Base-by-base conservation (phyloP, 2,888 invertebrate genomes). In the Sphaerophoria rueppellii region DNA sequence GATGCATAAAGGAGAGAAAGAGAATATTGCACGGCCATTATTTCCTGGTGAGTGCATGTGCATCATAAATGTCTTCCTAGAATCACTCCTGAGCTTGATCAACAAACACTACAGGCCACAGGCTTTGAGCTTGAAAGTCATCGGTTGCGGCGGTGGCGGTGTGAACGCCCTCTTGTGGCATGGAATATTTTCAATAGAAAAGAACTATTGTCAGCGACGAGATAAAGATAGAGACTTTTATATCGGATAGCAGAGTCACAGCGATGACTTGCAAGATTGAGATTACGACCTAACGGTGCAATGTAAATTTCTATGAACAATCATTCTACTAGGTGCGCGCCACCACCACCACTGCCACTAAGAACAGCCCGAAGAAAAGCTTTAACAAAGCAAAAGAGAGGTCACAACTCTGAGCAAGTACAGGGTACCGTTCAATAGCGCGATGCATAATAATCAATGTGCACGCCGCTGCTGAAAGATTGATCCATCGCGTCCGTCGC, bases 221-320 rank as follows among this genome's bases (percentile, higher is more conserved):
- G 40, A 43, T 3, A 43, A 12, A 9, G 43, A 61, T n/a, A 40
- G 65, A 61, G 60, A 50, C 11, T 24, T 46, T 71, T 71, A 72
- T 80, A 83, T 83, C 80, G 57, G 67, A 80, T 52, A 67, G 40
- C 50, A n/a, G 24, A 24, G 24, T 24, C 24, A 24, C 46, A 60
- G 75, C 76, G 65, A 65, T 65, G 80, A 80, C 72, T 50, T 72
- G 9, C 4, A 67, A 71, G 74, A 83, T 79, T 37, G 60, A 83
- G 82, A 83, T 83, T 79, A 43, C 75, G 71, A 61, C 67, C 80
- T 83, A 83, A 83, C 83, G 80, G 83, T 72, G 67, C 54, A 71
- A 67, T 57, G 82, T 77, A 73, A 77, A 77, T 82, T 60, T 73
- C 73, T 67, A 72, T 69, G 79, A 40, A 67, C 67, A 67, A 67